Percentiles rank a stretch among this genome's conserved stretches.
Evolutionary conservation across 2,797 vertebrate species (phyloP).

Genomic region (Chromobotia macracanthus): DNA sequence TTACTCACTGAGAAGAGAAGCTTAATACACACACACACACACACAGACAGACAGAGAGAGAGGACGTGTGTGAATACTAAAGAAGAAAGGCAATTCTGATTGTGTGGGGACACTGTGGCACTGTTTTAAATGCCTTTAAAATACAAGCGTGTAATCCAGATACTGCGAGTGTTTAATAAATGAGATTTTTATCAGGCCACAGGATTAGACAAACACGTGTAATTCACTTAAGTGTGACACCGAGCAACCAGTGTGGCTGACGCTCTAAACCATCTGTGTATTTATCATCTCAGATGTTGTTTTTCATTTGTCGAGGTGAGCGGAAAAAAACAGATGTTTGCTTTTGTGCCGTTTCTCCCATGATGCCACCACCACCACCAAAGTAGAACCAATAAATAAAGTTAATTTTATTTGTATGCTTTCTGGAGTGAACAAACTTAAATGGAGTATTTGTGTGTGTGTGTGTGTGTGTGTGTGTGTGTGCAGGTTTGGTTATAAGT

Average conservation of each 20-base stretch:
- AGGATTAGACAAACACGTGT: constrained; percentile 45
- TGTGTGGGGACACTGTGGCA: constrained; percentile 2
- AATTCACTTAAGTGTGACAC: constrained; percentile 47
- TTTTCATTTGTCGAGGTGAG: constrained; percentile 58
- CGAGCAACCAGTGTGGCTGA: constrained; percentile 34
- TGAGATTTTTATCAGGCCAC: constrained; percentile 58
- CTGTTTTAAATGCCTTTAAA: neutral
- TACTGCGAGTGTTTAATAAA: constrained; percentile 54
- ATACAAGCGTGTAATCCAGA: constrained; percentile 7
- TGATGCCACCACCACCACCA: constrained; percentile 52
- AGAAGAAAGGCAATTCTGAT: neutral
- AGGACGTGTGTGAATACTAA: neutral
- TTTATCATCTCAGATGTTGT: constrained; percentile 45
- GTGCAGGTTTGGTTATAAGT: neutral
- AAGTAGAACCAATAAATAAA: constrained; percentile 50
- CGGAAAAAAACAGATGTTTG: constrained; percentile 70
- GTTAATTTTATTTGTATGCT: constrained; percentile 50
- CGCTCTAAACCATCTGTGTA: constrained; percentile 58
- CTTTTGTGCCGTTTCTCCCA: constrained; percentile 62
- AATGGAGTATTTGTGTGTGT: neutral
- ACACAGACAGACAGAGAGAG: constrained; percentile 13
- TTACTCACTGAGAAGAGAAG: constrained; percentile 30
- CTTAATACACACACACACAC: constrained; percentile 33
- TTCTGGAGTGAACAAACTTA: constrained; percentile 17
- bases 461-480: neutral